Percentiles rank a stretch among this genome's conserved stretches.
These are phyloP conservation scores for Callipepla californica DNA, from an alignment of 2,113 vertebrate genomes.

Conservation along the genomic window DNA sequence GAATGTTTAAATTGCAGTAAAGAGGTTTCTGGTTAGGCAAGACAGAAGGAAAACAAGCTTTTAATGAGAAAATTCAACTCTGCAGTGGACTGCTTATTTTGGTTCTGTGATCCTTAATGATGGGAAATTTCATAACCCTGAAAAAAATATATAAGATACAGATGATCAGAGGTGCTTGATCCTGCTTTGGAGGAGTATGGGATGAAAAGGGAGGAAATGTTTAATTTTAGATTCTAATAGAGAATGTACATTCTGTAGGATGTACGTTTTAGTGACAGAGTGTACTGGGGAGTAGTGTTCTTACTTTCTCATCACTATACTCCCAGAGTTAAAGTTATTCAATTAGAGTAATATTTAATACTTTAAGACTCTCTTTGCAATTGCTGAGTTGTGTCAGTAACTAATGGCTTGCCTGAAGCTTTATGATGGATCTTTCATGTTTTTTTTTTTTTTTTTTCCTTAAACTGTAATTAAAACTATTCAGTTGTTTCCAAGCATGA, in stretches of 20 bases:
- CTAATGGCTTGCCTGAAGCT: constrained; percentile 27
- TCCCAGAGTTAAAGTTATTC: constrained; percentile 8
- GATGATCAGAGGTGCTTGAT: neutral
- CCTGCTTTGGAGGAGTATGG: neutral
- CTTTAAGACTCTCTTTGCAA: constrained; percentile 13
- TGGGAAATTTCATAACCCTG: neutral
- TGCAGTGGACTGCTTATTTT: neutral
- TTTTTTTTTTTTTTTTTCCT: neutral
- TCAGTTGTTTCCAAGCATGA: constrained; percentile 29
- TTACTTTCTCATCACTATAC: neutral
- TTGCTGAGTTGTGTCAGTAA: constrained; percentile 17
- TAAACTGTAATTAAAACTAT: constrained; percentile 53
- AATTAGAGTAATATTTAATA: neutral
- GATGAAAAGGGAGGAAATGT: neutral
- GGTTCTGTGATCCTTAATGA: neutral
- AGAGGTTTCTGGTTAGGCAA: neutral
- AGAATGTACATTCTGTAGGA: neutral
- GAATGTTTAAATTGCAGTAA: neutral
- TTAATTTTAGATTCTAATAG: neutral
- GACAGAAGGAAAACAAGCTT: neutral
- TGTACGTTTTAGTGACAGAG: neutral
- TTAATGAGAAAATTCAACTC: neutral
- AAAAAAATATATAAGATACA: neutral
- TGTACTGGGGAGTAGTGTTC: neutral
- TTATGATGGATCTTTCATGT: constrained; percentile 9